phyloP scores from a whole-genome alignment of 2,888 invertebrate genomes.

The Apamea epomidion region DNA sequence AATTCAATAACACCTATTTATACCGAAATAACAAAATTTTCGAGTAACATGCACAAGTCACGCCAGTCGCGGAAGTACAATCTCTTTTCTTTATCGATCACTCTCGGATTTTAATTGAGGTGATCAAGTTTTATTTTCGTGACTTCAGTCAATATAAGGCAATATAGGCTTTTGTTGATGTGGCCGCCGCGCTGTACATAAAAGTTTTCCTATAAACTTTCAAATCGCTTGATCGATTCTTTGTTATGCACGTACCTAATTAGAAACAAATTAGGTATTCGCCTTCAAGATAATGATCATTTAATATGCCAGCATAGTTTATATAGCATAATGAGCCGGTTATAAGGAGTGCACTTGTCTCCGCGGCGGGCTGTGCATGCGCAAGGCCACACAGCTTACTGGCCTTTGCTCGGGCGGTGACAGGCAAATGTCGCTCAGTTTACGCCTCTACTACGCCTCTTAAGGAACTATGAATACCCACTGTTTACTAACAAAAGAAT shows the following conservation, averaged over 20 bases:
- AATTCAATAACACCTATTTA: conserved; percentile 53
- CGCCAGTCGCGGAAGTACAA: conserved; percentile 66
- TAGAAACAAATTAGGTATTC: conserved; percentile 46
- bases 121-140: conserved; percentile 68
- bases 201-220: conserved; percentile 45
- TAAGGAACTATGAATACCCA: conserved; percentile 50
- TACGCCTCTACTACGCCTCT: conserved; percentile 53
- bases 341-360: conserved; percentile 81
- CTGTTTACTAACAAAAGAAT: conserved; percentile 72
- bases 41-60: conserved; percentile 58
- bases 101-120: conserved; percentile 66
- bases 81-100: conserved; percentile 66
- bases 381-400: conserved; percentile 81
- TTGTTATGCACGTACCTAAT: conserved; percentile 31
- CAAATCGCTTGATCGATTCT: conserved; percentile 21
- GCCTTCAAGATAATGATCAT: conserved; percentile 44
- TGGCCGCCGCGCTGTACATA: conserved; percentile 6
- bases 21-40: conserved; percentile 47
- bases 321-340: conserved; percentile 35
- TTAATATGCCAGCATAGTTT: conserved; percentile 48
- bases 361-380: conserved; percentile 60
- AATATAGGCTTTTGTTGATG: conserved; percentile 20
- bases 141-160: conserved; percentile 48
- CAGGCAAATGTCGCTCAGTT: conserved; percentile 82
- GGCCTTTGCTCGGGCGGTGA: conserved; percentile 80